Base-by-base conservation (phyloP, 2,113 vertebrate genomes). In the Tachysurus vachellii region DNA sequence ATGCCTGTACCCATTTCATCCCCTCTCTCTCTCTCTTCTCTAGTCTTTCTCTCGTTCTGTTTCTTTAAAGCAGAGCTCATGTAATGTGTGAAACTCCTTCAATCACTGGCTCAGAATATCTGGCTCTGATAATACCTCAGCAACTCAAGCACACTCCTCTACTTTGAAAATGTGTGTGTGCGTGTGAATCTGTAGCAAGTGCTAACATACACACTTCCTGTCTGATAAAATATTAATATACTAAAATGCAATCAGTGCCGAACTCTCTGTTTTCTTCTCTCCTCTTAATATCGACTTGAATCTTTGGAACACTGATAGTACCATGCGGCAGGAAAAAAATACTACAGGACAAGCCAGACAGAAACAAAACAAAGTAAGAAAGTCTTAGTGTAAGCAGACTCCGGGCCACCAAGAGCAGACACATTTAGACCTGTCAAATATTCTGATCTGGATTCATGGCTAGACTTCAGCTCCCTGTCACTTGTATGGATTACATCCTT, bases 111-210 rank as follows among this genome's bases (percentile, higher is more conserved):
- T 92, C 94, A 94, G 95, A 93, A 95, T 95, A 94, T 96, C 94
- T 96, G 94, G 91, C 92, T 88, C 91, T 95, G 95, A 96, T 95
- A 95, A 95, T 93, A 95, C 92, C 93, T 92, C 93, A 92, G 91
- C 86, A 94, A 93, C 92, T 91, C 91, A 93, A 93, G 91, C 84
- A 90, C 91, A 93, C 91, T 91, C 56, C 31, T 91, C 88, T 82
- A 90, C 47, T 42, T 26, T 80, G 77, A 31, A 50, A 59, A n/a
- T 53, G 86, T 36, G 21, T 47, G 54, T 76, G 86, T 53, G 28
- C 28, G 54, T 76, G 73, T 85, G 31, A 23, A 23, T 47, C 42
- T 6, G 56, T 76, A 42, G 75, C 8, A 83, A 26, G 80, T 9
- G 57, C 56, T 68, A 87, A 83, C 36, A 66, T 88, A 59, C 57